phyloP scores from a whole-genome alignment of 2,113 vertebrate species.

The Trogon surrucura region DNA sequence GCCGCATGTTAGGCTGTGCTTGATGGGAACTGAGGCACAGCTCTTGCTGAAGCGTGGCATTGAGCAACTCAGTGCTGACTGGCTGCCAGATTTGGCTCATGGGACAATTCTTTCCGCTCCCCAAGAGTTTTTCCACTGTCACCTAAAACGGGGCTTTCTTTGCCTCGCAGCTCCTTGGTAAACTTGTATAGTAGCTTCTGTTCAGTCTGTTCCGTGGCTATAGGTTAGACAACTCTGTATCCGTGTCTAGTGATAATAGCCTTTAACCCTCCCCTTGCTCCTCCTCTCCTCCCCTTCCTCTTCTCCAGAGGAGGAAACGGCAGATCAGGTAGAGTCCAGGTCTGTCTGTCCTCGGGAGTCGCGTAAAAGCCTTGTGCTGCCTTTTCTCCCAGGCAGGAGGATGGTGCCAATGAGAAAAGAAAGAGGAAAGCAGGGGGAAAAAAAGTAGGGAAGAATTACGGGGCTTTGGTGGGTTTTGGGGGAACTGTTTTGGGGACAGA shows the following conservation, averaged over 20 bases:
- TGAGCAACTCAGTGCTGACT: neutral
- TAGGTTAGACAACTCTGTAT: neutral
- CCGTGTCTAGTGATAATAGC: neutral
- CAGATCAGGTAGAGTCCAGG: neutral
- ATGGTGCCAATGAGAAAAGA: neutral
- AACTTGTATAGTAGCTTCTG: neutral
- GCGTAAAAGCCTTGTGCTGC: neutral
- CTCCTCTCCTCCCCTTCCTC: conserved; percentile 64
- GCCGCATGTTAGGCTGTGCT: neutral
- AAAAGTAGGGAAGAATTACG: neutral
- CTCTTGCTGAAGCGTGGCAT: neutral
- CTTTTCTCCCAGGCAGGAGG: neutral
- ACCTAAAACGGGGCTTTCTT: neutral
- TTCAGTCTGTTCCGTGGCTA: neutral
- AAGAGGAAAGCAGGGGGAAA: neutral
- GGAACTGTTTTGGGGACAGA: neutral
- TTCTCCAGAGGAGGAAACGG: conserved; percentile 35
- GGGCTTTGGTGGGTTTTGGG: neutral
- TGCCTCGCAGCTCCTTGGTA: neutral
- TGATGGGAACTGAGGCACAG: neutral
- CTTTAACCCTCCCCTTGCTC: conserved; percentile 56
- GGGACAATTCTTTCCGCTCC: conserved; percentile 21
- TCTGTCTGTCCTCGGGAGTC: neutral
- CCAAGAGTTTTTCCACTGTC: neutral
- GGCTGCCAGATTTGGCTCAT: neutral